Conservation (phyloP, 1,140 invertebrate genomes). For the Cotesia typhae region DNA sequence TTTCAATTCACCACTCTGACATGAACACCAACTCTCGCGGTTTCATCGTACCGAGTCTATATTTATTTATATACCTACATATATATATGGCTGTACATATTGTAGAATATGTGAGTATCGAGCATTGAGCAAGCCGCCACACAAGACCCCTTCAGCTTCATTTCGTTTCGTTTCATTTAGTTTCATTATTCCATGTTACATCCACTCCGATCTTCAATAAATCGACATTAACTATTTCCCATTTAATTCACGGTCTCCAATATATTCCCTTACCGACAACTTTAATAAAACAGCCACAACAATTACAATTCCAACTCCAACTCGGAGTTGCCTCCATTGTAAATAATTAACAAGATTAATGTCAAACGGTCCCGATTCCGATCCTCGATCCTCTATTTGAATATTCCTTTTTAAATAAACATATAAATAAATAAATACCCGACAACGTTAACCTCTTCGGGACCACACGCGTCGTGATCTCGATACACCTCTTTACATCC, state of each 20-base stretch:
- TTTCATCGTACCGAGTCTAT: background rate
- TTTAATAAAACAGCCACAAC: too few relatives aligned
- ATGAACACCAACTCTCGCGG: background rate
- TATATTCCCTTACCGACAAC: too few relatives aligned
- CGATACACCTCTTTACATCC: slow-evolving; percentile 40
- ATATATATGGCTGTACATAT: background rate
- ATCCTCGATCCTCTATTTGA: too few relatives aligned
- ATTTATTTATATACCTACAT: background rate
- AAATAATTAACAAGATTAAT: slow-evolving; percentile 15
- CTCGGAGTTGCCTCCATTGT: too few relatives aligned
- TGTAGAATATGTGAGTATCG: too few relatives aligned
- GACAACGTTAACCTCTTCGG: slow-evolving; percentile 20
- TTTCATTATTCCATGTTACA: too few relatives aligned
- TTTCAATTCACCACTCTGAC: background rate
- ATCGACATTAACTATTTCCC: too few relatives aligned
- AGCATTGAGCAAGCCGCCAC: slow-evolving; percentile 12
- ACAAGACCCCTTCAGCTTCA: background rate
- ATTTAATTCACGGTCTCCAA: too few relatives aligned
- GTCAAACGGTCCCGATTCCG: background rate
- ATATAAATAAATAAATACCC: background rate
- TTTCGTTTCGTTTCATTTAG: too few relatives aligned
- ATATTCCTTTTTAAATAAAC: too few relatives aligned
- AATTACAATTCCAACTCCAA: too few relatives aligned
- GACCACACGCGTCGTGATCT: slow-evolving; percentile 49
- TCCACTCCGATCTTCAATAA: too few relatives aligned